Percentiles rank a stretch among this genome's conserved stretches.
phyloP scores from a whole-genome alignment of 2,888 invertebrate species.

The Pachycephus smyrnensis region DNA sequence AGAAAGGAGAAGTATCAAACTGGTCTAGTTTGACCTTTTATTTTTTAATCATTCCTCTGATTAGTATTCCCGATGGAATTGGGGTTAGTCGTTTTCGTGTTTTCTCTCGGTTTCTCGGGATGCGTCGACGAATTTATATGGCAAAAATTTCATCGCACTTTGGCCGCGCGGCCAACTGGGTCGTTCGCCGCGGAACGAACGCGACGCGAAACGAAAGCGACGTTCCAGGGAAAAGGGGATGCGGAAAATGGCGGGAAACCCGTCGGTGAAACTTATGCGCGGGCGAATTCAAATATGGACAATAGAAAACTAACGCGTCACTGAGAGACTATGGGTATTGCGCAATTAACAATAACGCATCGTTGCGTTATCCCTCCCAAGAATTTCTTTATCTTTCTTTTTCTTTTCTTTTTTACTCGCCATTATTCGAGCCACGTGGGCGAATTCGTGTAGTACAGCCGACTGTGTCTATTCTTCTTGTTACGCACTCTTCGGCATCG shows the following conservation, averaged over 20 bases:
- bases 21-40: not conserved
- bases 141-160: not conserved
- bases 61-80: not conserved
- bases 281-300: not conserved
- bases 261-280: not conserved
- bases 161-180: not conserved
- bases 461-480: conserved; percentile 18
- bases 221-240: not conserved
- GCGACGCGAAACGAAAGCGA: not conserved
- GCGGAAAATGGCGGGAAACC: not conserved
- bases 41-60: not conserved
- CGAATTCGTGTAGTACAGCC: not conserved
- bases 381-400: conserved; percentile 12
- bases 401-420: conserved; percentile 24
- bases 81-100: not conserved
- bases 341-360: not conserved
- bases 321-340: not conserved
- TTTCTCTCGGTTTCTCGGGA: not conserved
- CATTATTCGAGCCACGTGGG: conserved; percentile 29
- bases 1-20: not conserved
- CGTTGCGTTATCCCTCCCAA: not conserved
- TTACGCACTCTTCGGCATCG: not conserved
- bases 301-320: not conserved
- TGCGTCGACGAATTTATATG: not conserved
- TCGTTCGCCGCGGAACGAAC: not conserved